Evolutionary conservation across 2,888 invertebrate species (phyloP).

Genomic region (Limnephilus marmoratus): DNA sequence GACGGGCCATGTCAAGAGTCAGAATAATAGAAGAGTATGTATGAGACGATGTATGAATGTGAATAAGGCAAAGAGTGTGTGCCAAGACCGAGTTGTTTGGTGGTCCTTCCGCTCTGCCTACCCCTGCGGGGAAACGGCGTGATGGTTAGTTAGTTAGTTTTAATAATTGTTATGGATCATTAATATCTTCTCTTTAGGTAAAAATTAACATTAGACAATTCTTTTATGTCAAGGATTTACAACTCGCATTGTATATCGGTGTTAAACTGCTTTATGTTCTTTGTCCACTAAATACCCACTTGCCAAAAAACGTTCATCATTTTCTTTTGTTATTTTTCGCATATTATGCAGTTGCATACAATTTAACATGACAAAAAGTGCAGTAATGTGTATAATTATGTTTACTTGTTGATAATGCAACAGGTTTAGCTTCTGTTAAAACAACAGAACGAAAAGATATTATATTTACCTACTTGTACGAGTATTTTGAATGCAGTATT

Average conservation of each 20-base stretch:
- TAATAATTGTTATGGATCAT: too few species aligned
- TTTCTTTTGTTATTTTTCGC: not conserved
- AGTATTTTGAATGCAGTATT: not conserved
- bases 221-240: not conserved
- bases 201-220: not conserved
- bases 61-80: too few species aligned
- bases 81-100: too few species aligned
- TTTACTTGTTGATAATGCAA: not conserved
- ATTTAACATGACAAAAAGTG: constrained; percentile 2
- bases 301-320: not conserved
- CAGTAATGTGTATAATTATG: not conserved
- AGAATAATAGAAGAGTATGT: too few species aligned
- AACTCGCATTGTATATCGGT: not conserved
- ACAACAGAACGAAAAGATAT: not conserved
- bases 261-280: not conserved
- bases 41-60: too few species aligned
- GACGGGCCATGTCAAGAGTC: too few species aligned
- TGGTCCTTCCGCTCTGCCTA: too few species aligned
- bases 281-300: not conserved
- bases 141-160: too few species aligned
- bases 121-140: too few species aligned
- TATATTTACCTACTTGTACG: not conserved
- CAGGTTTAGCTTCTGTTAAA: not conserved
- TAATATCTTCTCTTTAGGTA: not conserved
- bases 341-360: not conserved